Evolutionary conservation across 2,113 vertebrate genomes (phyloP).

Genomic region (Cryptotis parvus): DNA sequence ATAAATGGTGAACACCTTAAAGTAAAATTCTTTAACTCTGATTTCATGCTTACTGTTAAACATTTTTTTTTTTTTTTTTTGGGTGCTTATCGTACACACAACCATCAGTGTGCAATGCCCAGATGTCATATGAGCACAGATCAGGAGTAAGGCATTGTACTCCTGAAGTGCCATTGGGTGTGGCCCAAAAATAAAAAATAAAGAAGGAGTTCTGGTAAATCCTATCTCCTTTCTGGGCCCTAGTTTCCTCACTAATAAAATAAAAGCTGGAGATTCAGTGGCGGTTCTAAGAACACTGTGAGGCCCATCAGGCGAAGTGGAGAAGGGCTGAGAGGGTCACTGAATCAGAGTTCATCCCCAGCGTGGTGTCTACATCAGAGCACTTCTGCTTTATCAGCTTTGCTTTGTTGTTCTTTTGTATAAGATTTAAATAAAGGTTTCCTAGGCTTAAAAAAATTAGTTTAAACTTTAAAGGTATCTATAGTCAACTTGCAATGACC

Average conservation of each 20-base stretch:
- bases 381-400: neutral
- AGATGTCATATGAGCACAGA: no score
- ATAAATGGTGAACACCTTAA: neutral
- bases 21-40: neutral
- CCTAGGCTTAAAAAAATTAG: neutral
- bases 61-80: no score
- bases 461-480: neutral
- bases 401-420: neutral
- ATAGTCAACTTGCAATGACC: neutral
- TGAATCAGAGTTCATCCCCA: no score
- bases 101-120: no score
- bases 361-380: fast-evolving
- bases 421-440: neutral
- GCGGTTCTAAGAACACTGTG: neutral
- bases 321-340: neutral
- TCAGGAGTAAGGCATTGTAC: no score
- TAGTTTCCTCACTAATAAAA: neutral
- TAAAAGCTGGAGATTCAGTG: neutral
- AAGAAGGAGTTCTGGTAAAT: neutral
- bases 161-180: no score
- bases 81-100: no score
- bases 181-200: no score
- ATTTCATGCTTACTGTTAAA: neutral
- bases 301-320: neutral
- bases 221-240: neutral